Base-by-base conservation (phyloP, 2,888 invertebrate genomes). In the Linyphia triangularis region DNA sequence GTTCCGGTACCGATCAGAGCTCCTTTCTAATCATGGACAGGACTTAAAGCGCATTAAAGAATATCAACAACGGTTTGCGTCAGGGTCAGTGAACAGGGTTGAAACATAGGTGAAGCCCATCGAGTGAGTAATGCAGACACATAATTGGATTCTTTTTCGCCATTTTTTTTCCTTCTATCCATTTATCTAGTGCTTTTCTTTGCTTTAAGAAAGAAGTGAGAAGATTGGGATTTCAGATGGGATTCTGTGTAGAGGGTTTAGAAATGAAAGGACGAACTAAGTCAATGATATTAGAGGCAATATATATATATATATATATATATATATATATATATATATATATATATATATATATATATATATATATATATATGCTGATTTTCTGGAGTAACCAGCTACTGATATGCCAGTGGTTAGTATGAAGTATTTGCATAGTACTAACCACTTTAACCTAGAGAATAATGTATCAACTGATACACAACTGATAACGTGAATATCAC, bases 41-140 rank as follows among this genome's bases (percentile, higher is more conserved):
- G 81, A 33, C 81, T 82, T 82, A 82, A 57, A 82, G 28, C 59
- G 57, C 70, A 82, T 82, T 82, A 82, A 82, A 70, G 81, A 82
- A 82, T 70, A 82, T 82, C 77, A 77, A 77, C 77, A 77, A 77
- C 37, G 63, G 77, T 77, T 77, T 77, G 22, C 63, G 61, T 77
- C 77, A 77, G 37, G 77, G 77, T 40, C 77, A 61, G n/a, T 40
- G 61, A 24, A 33, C 77, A 24, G 24, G 61, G n/a, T 61, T 33
- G 33, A n/a, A 2, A 22, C 19, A 61, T 13, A 2, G 43, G 30
- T 13, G 16, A 28, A 22, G 51, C 5, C 2, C 61, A n/a, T 63
- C 40, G 59, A 51, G 37, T 63, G 61, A 67, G 67, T 43, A 19
- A 51, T 16, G 43, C 43, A 28, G 26, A 22, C 19, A 67, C 65